phyloP scores from a whole-genome alignment of 2,113 vertebrate species.

The Podarcis raffonei region DNA sequence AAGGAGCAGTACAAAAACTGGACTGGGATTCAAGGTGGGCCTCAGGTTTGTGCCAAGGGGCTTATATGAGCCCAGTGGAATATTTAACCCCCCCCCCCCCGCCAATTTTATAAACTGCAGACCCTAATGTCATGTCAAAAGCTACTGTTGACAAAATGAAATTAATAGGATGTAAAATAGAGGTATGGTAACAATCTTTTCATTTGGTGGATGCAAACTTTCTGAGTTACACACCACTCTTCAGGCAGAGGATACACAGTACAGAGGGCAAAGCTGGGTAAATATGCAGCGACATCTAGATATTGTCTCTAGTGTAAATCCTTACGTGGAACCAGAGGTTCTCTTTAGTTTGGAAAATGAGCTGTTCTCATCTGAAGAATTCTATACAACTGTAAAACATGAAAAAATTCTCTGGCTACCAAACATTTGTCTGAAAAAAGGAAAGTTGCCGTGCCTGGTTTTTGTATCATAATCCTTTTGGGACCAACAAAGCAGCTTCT shows the following conservation, averaged over 20 bases:
- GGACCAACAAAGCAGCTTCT: neutral
- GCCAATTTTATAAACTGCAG: neutral
- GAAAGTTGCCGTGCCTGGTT: neutral
- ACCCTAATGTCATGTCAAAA: neutral
- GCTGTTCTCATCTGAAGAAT: neutral
- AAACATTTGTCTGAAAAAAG: neutral
- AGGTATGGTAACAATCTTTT: neutral
- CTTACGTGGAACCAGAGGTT: neutral
- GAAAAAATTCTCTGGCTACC: neutral
- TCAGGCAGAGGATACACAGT: neutral
- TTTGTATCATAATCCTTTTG: neutral
- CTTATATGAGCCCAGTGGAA: neutral
- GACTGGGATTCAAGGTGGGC: too few species aligned
- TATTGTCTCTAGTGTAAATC: neutral
- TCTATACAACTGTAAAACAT: neutral
- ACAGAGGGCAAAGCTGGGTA: neutral
- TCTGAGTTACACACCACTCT: neutral
- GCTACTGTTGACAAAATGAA: neutral
- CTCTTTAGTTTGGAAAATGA: neutral
- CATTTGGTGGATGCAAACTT: neutral
- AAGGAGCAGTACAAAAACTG: neutral
- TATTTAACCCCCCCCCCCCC: neutral
- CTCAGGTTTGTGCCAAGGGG: neutral
- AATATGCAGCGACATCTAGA: neutral
- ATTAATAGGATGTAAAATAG: neutral